A percentile compares a stretch with the other conserved stretches of the same genome.
Evolutionary conservation across 2,113 vertebrate genomes (phyloP).

Genomic region (Atherinomorus stipes): DNA sequence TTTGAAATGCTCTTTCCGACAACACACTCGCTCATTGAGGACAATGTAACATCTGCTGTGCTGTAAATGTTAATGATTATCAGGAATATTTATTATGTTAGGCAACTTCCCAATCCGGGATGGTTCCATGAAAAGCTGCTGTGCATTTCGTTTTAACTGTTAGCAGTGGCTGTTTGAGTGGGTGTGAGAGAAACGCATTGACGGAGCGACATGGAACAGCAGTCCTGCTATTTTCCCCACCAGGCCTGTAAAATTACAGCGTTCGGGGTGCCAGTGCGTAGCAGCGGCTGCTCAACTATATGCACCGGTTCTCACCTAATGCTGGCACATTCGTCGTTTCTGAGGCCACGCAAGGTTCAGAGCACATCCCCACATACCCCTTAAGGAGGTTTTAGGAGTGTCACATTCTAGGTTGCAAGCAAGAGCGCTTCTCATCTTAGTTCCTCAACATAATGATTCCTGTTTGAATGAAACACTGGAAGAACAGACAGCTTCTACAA

Average conservation of each 20-base stretch:
- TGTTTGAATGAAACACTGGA: constrained; percentile 46
- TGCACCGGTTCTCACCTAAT: constrained; percentile 52
- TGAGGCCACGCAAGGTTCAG: constrained; percentile 40
- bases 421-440: constrained; percentile 57
- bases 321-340: constrained; percentile 26
- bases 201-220: background rate
- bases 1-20: constrained; percentile 64
- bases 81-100: constrained; percentile 68
- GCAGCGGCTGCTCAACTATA: constrained; percentile 20
- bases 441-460: constrained; percentile 63
- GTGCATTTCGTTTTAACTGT: constrained; percentile 35
- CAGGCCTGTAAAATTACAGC: constrained; percentile 42
- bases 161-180: constrained; percentile 18
- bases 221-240: constrained; percentile 34
- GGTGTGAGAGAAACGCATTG: background rate
- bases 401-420: constrained; percentile 72
- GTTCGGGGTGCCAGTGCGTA: constrained; percentile 37
- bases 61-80: constrained; percentile 78
- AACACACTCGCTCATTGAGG: constrained; percentile 47
- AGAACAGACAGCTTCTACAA: constrained; percentile 47
- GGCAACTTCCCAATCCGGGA: constrained; percentile 60
- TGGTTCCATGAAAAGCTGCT: constrained; percentile 33
- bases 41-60: constrained; percentile 67
- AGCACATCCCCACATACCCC: constrained; percentile 45
- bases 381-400: constrained; percentile 63